Evolutionary conservation across 2,888 invertebrate species (phyloP).

Genomic region (Dinocampus coccinellae): DNA sequence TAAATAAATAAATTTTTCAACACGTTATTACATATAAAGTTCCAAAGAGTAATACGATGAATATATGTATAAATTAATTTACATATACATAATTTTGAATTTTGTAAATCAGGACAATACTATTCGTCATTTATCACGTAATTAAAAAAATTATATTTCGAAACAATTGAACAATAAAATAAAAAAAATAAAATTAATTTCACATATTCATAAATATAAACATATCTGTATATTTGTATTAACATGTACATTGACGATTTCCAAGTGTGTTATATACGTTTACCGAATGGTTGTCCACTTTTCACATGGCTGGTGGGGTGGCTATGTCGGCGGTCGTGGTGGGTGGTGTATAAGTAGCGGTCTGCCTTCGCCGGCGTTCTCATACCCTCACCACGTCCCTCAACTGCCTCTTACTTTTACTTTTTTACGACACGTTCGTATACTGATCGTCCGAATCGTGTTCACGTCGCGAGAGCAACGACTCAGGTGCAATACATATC

Average conservation of each 20-base stretch:
- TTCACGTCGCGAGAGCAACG: constrained; percentile 39
- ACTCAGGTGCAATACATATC: constrained; percentile 30
- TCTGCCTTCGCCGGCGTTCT: constrained; percentile 66
- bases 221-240: too few relatives aligned
- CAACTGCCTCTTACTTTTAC: constrained; percentile 67
- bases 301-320: constrained; percentile 63
- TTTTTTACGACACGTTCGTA: constrained; percentile 53
- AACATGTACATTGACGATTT: neutral
- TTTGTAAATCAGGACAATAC: too few relatives aligned
- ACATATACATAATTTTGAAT: too few relatives aligned
- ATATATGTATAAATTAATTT: neutral
- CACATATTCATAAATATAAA: neutral
- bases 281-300: constrained; percentile 52
- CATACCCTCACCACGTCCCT: constrained; percentile 69
- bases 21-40: neutral
- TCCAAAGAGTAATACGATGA: too few relatives aligned
- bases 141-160: too few relatives aligned
- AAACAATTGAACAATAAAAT: too few relatives aligned
- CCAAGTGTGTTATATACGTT: neutral
- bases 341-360: constrained; percentile 69
- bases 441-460: constrained; percentile 40
- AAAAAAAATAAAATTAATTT: too few relatives aligned
- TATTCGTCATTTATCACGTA: too few relatives aligned
- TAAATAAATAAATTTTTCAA: neutral
- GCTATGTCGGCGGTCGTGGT: constrained; percentile 59